Conservation (phyloP, 2,113 vertebrate species). For the Pollimyrus isidori region DNA sequence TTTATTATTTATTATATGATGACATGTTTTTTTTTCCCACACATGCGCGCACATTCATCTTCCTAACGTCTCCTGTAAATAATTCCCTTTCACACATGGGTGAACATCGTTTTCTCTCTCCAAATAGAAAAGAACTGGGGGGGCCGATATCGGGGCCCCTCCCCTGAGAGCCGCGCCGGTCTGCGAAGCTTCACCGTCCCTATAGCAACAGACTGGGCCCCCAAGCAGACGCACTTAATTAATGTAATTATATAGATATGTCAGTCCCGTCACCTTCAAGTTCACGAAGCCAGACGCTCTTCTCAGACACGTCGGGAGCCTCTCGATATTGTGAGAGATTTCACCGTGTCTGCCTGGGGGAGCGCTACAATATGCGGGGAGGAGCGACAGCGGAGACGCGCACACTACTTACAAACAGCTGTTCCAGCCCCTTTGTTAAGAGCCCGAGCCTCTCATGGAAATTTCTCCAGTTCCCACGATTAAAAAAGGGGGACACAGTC, state of each 20-base stretch:
- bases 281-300: constrained; percentile 43
- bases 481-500: not conserved
- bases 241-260: constrained; percentile 55
- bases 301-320: constrained; percentile 53
- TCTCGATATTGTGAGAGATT: constrained; percentile 52
- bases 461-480: constrained; percentile 15
- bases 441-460: not conserved
- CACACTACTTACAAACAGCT: constrained; percentile 1
- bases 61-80: constrained; percentile 5
- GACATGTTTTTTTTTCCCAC: not conserved
- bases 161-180: constrained; percentile 57
- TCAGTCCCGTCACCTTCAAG: constrained; percentile 51
- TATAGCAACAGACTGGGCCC: constrained; percentile 64
- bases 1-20: not conserved
- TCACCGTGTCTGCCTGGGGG: constrained; percentile 37
- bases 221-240: constrained; percentile 64
- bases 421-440: not conserved
- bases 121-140: constrained; percentile 53
- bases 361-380: not conserved
- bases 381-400: not conserved
- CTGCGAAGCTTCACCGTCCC: constrained; percentile 50
- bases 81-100: constrained; percentile 33
- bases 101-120: constrained; percentile 51
- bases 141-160: constrained; percentile 63
- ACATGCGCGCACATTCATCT: not conserved